Base-by-base conservation (phyloP, 2,113 vertebrate genomes). In the Zingel zingel region DNA sequence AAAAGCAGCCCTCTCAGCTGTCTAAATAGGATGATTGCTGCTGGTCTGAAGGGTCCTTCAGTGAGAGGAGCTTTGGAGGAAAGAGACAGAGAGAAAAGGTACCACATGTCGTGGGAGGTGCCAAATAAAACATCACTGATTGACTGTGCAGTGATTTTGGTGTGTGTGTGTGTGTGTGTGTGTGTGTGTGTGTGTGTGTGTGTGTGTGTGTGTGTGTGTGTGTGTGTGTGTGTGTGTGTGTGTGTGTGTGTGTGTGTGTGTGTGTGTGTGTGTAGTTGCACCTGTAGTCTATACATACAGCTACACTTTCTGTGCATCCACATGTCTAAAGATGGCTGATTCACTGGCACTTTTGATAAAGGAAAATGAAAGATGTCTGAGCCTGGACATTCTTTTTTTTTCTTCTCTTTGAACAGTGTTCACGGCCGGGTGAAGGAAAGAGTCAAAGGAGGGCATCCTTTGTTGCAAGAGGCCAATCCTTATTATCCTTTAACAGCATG, bases 11-110 rank as follows among this genome's bases (percentile, higher is more conserved):
- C 91, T 92, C 90, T 91, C 76, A 85, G 81, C 89, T 88, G 91
- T 93, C 87, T 91, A 91, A 94, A 94, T 89, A 90, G 92, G 89
- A 94, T 94, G 93, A 94, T 95, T 94, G 89, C 86, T 84, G 90
- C 70, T 68, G 88, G 79, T 89, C 89, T 94, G 90, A 94, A 95
- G 92, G 86, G 94, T 93, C 86, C 93, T 95, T 91, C 85, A 94
- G 78, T n/a, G 61, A 90, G 83, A 85, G 84, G 85, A 86, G 87
- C 76, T 84, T 54, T 67, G 83, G 74, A 86, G 82, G 82, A 66
- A 80, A 86, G 82, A 91, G 78, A 91, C 81, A 77, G 65, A 74
- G 75, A 82, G 74, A 81, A 79, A 79, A 90, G 83, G 81, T 19
- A 82, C 71, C 72, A 82, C 81, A 88, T 90, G 92, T 39, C 39